Percentiles rank a stretch among this genome's conserved stretches.
These are phyloP conservation scores for Molossus molossus DNA, from an alignment of 2,797 vertebrate genomes.

Conservation along the genomic window DNA sequence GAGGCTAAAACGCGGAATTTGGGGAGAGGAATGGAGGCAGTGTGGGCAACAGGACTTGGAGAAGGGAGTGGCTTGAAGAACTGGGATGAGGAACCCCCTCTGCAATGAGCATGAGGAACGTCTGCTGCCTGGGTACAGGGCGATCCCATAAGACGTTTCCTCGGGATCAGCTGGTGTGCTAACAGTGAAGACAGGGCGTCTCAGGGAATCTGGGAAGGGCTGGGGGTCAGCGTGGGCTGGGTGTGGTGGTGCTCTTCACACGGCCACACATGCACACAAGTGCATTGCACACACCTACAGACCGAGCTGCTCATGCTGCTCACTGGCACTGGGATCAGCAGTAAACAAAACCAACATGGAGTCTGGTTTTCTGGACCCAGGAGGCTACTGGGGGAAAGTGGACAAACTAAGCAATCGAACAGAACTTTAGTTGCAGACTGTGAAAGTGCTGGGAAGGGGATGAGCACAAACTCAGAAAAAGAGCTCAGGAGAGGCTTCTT, in stretches of 20 bases:
- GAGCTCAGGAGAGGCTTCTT: neutral
- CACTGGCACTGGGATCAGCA: neutral
- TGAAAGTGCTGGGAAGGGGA: neutral
- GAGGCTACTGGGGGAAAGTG: neutral
- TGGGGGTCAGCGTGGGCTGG: neutral
- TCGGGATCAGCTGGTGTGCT: neutral
- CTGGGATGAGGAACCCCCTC: neutral
- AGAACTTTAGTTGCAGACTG: neutral
- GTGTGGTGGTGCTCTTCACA: neutral
- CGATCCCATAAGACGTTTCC: neutral
- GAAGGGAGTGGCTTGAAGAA: neutral
- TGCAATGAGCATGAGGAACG: neutral
- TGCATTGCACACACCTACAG: neutral
- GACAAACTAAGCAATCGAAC: neutral
- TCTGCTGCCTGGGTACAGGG: neutral
- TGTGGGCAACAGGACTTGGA: neutral
- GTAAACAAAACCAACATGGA: neutral
- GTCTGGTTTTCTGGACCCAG: neutral
- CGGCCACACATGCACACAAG: neutral
- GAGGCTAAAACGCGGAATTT: neutral
- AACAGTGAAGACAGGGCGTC: neutral
- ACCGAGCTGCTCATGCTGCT: neutral
- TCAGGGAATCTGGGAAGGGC: neutral
- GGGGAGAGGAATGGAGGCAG: neutral
- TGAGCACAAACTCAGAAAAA: neutral